Base-by-base conservation (phyloP, 2,888 invertebrate species). In the Sphecodes monilicornis region DNA sequence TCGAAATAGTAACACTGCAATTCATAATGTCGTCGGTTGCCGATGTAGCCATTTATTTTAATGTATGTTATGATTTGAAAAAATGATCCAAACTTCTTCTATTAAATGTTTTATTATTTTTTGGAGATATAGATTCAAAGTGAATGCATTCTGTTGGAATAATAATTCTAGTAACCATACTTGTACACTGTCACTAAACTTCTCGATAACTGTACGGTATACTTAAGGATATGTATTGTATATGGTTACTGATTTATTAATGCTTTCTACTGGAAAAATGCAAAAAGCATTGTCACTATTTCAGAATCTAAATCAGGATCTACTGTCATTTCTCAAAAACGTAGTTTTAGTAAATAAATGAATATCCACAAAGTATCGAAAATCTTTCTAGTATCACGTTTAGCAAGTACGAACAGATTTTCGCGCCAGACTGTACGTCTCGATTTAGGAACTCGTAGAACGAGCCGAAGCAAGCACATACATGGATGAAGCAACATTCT, bases 401-500 rank as follows among this genome's bases (percentile, higher is more conserved):
- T 18, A 29, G 3, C 60, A 60, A 29, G 16, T 29, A 29, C 60
- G 60, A 8, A 8, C 32, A 16, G 8, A 60, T 8, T 60, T 16
- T 60, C n/a, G 18, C 18, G 13, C 3, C 29, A 8, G 60, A 60
- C 60, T 60, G 60, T 41, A n/a, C n/a, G 68, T 41, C 68, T 39
- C 41, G 22, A 69, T 69, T 69, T 69, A 41, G 69, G 69, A 41
- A 69, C 43, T 69, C 41, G 26, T 41, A 26, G 26, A 69, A 69
- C 69, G 41, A 69, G 41, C 26, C 69, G 41, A 26, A 26, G 41
- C 41, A 69, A 69, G 60, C 66, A 66, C 32, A 60, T 66, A 66
- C 18, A 66, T 36, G 66, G 22, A 66, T 43, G 41, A 16, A 26
- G 69, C 43, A 26, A 43, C 41, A 26, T 5, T 46, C 18, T 70